A percentile compares a stretch with the other conserved stretches of the same genome.
Conservation (phyloP, 2,797 vertebrate genomes). For the Limnodromus scolopaceus region DNA sequence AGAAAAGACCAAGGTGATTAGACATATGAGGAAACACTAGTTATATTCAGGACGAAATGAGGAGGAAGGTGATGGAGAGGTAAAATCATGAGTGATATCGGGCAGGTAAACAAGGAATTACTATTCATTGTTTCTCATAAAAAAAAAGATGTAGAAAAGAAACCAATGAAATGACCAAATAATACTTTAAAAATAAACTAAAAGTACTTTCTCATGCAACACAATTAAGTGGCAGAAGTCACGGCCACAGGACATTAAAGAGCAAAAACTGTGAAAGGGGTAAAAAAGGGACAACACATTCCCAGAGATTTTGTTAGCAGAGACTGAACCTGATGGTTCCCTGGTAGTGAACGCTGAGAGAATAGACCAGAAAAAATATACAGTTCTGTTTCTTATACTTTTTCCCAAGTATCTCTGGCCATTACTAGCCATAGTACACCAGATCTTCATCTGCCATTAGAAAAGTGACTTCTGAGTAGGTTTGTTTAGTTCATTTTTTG, state of each 20-base stretch:
- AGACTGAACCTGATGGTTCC: accelerated
- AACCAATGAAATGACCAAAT: background rate
- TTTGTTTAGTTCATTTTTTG: background rate
- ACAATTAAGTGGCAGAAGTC: background rate
- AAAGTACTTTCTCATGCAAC: background rate
- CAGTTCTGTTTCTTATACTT: background rate
- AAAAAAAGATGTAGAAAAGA: background rate
- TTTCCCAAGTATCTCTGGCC: background rate
- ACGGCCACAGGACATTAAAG: background rate
- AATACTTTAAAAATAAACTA: background rate
- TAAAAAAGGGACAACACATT: background rate
- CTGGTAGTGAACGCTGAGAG: background rate
- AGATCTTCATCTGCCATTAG: background rate
- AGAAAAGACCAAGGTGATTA: background rate
- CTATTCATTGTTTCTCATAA: background rate
- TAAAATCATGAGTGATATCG: background rate
- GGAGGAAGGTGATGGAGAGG: background rate
- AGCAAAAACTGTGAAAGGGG: background rate
- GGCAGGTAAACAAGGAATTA: background rate
- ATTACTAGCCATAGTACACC: background rate
- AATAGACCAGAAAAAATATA: background rate
- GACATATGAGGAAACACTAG: background rate
- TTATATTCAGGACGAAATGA: background rate
- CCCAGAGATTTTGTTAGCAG: background rate
- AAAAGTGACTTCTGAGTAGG: background rate